Percentiles rank a stretch among this genome's conserved stretches.
Conservation (phyloP, 2,113 vertebrate species). For the Menura novaehollandiae region DNA sequence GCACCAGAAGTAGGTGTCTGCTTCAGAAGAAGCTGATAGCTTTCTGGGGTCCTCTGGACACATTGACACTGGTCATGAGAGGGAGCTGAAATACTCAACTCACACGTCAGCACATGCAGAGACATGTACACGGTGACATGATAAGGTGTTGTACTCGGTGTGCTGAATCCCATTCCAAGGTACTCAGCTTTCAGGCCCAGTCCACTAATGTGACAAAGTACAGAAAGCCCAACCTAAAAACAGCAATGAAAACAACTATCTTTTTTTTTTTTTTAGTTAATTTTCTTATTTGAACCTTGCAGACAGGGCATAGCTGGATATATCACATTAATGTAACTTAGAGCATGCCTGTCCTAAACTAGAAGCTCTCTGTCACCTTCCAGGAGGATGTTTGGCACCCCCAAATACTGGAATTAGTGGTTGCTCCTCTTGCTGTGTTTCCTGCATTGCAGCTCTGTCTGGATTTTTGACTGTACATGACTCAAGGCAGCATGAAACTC, state of each 20-base stretch:
- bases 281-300: not conserved
- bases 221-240: not conserved
- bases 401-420: not conserved
- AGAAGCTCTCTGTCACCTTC: not conserved
- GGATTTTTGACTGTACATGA: not conserved
- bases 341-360: not conserved
- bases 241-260: not conserved
- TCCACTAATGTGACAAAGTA: not conserved
- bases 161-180: not conserved
- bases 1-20: not conserved
- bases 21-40: not conserved
- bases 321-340: not conserved
- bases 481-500: not conserved
- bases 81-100: not conserved
- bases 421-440: not conserved
- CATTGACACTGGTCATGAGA: not conserved
- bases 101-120: not conserved
- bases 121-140: rapidly evolving
- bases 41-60: not conserved
- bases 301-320: not conserved
- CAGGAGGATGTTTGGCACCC: not conserved
- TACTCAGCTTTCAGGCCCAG: not conserved
- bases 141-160: not conserved
- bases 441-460: not conserved
- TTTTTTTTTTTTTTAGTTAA: not conserved